These are phyloP conservation scores for Parnassius glacialis DNA, from an alignment of 2,888 invertebrate species.

Conservation along the genomic window DNA sequence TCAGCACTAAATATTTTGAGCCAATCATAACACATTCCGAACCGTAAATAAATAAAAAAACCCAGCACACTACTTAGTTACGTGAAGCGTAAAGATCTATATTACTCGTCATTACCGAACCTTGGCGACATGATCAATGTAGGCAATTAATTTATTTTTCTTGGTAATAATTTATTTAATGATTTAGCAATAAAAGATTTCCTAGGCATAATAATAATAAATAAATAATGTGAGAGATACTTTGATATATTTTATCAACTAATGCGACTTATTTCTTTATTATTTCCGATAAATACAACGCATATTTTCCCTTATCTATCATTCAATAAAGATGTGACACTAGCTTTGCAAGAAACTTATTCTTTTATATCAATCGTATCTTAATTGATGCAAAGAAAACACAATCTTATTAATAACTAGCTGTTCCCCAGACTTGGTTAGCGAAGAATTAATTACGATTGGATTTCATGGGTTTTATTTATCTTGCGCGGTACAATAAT, in stretches of 20 bases:
- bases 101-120: background rate
- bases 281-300: constrained; percentile 3
- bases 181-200: background rate
- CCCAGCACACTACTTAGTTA: too few species aligned
- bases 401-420: too few species aligned
- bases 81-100: too few species aligned
- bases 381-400: too few species aligned
- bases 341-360: background rate
- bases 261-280: constrained; percentile 4
- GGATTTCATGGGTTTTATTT: too few species aligned
- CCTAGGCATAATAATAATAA: background rate
- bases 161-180: background rate
- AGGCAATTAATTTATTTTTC: background rate
- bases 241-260: background rate
- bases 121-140: background rate
- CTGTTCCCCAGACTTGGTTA: too few species aligned
- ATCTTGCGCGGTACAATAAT: too few species aligned
- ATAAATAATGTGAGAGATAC: background rate
- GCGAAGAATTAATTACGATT: too few species aligned
- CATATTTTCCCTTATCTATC: constrained; percentile 6
- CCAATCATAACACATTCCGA: too few species aligned
- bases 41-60: too few species aligned
- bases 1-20: too few species aligned
- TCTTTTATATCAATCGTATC: background rate
- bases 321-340: constrained; percentile 2